Evolutionary conservation across 2,888 invertebrate species (phyloP).

Genomic region (Oasisia sp.): DNA sequence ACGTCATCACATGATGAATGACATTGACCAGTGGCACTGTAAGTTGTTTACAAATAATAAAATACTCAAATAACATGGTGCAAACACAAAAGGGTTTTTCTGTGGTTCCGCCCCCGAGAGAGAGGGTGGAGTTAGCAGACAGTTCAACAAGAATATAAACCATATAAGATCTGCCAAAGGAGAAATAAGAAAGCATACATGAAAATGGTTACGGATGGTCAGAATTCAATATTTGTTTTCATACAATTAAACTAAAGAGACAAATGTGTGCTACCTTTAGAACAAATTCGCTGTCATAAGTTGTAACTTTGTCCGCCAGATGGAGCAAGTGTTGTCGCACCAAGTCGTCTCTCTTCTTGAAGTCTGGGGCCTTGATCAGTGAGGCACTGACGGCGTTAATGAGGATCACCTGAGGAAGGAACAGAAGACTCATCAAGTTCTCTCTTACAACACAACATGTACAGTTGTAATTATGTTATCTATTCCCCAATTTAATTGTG

Average conservation of each 20-base stretch:
- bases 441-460: background rate
- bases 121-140: too few relatives aligned
- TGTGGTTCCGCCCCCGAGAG: too few relatives aligned
- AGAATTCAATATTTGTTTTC: background rate
- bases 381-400: constrained; percentile 55
- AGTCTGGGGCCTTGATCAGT: constrained; percentile 62
- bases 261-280: constrained; percentile 60
- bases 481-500: too few relatives aligned
- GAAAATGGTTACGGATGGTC: background rate
- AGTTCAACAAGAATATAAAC: too few relatives aligned
- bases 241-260: background rate
- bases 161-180: background rate
- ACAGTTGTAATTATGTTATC: too few relatives aligned
- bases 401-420: constrained; percentile 50
- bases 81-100: too few relatives aligned
- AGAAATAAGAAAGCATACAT: constrained; percentile 17
- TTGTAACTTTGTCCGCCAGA: constrained; percentile 51
- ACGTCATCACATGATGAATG: too few relatives aligned
- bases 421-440: background rate
- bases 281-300: constrained; percentile 66
- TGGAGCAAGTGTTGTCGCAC: constrained; percentile 50
- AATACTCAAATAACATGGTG: too few relatives aligned
- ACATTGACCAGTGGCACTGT: too few relatives aligned
- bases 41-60: too few relatives aligned
- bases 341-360: constrained; percentile 50